phyloP scores from a whole-genome alignment of 2,888 invertebrate genomes.

The Oscheius sp. region DNA sequence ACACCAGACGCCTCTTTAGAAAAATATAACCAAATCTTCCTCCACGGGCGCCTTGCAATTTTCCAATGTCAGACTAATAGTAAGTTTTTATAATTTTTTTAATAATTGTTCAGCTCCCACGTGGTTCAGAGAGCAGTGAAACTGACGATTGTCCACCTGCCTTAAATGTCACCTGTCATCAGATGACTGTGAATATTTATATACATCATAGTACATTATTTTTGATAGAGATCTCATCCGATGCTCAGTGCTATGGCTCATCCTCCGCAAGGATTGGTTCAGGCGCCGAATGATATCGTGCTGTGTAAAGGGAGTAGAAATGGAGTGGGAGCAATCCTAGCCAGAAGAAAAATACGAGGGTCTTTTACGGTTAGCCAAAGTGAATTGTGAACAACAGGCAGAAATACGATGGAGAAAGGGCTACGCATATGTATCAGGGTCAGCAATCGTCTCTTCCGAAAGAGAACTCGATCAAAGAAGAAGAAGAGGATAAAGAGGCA shows the following conservation, averaged over 20 bases:
- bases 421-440: conserved; percentile 41
- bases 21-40: conserved; percentile 37
- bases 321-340: conserved; percentile 36
- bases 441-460: not conserved
- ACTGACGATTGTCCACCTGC: conserved; percentile 37
- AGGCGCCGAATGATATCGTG: conserved; percentile 39
- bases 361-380: conserved; percentile 38
- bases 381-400: not conserved
- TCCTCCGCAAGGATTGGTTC: conserved; percentile 43
- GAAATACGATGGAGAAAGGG: conserved; percentile 49
- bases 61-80: conserved; percentile 16
- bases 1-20: too few species aligned
- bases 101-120: conserved; percentile 2
- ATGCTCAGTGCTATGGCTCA: conserved; percentile 10
- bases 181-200: conserved; percentile 14
- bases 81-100: not conserved
- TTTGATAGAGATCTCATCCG: conserved; percentile 20
- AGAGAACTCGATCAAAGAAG: conserved; percentile 6
- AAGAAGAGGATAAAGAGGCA: conserved; percentile 23
- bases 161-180: conserved; percentile 36
- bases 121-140: conserved; percentile 32
- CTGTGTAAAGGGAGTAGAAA: conserved; percentile 42
- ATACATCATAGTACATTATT: not conserved
- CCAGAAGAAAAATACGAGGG: conserved; percentile 38
- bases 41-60: conserved; percentile 44